Evolutionary conservation across 2,797 vertebrate genomes (phyloP), one percentile per base, ranked within the genome.

Genomic region (Poecilia gillii): DNA sequence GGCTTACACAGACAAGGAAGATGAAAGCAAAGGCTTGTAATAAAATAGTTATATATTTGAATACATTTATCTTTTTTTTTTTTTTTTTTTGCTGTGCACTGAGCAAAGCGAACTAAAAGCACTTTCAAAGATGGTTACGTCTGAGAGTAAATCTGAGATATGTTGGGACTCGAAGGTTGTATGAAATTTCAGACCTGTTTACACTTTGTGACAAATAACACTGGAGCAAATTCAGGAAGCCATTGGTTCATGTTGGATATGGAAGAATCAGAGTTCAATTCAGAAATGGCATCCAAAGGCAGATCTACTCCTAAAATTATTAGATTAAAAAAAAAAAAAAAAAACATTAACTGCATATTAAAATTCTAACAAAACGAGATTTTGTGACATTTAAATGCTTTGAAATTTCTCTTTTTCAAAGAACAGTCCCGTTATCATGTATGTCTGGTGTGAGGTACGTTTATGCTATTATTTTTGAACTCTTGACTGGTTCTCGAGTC

Each of bases 161-260:
- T 64, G 31, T 78, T 79, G 51, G 11, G 20, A 3, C 3, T 36
- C n/a, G 57, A 80, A 89, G 74, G 75, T 81, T 74, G 77, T 13
- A 72, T 59, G 55, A 62, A 7, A 18, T 49, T 9, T 73, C n/a
- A 25, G 83, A 76, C 75, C 73, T 84, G 81, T 83, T 88, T 82
- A 85, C 66, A 81, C 74, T 70, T 77, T 2, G 74, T 78, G 77
- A 80, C 74, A 31, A 80, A 86, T 74, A 53, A 64, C n/a, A 51
- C 72, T 1, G 3, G 5, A 4, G 39, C 4, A 13, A 43, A 43
- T n/a, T 43, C 25, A 28, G 14, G 6, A 45, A 46, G 3, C 13
- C 41, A 70, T 70, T 70, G 45, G 39, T 70, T 12, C 12, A 13
- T 43, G 66, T 25, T 70, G 25, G 25, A 16, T 43, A 23, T 45